Base-by-base conservation (phyloP, 2,113 vertebrate species). In the Syngnathus typhle region DNA sequence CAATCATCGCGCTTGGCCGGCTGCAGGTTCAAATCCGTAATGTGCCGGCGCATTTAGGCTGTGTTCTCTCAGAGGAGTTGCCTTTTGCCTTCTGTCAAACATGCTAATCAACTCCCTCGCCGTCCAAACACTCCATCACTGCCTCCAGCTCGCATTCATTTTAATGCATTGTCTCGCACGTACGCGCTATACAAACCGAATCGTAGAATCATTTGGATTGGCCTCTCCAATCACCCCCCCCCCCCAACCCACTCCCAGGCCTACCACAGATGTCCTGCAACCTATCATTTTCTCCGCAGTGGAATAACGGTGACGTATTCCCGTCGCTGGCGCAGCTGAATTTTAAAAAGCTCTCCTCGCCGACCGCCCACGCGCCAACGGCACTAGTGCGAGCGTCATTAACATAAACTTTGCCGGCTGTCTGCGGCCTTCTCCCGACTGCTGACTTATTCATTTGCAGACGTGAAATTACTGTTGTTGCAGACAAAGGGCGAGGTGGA, bases 221-320 rank as follows among this genome's bases (percentile, higher is more conserved):
- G 68, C 78, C 76, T 76, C 82, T 75, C 6, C 52, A 55, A 13
- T 13, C 13, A n/a, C 21, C 39, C 39, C 41, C 38, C 64, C 9
- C 39, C 39, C 9, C 7, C 41, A 32, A 32, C 27, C 27, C 27
- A 32, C 27, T 32, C 27, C 27, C 27, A 32, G 27, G 77, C 88
- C 90, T 92, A 90, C 90, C 85, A 90, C 90, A 88, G 88, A 88
- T 83, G 72, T 90, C 84, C 86, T 89, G 85, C 77, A 90, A 90
- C 87, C 87, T 89, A 87, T 92, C 87, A 90, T 92, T 91, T 92
- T 88, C 91, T 89, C 90, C 78, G 89, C 88, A 88, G 90, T 90
- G 83, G 87, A 89, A 88, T 86, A 85, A 81, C 79, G 77, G 88
- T 89, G 89, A 91, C 87, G 88, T 82, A 85, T 81, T 82, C 87